Evolutionary conservation across 1,140 invertebrate genomes (phyloP).

Genomic region (Chironomus striatipennis): DNA sequence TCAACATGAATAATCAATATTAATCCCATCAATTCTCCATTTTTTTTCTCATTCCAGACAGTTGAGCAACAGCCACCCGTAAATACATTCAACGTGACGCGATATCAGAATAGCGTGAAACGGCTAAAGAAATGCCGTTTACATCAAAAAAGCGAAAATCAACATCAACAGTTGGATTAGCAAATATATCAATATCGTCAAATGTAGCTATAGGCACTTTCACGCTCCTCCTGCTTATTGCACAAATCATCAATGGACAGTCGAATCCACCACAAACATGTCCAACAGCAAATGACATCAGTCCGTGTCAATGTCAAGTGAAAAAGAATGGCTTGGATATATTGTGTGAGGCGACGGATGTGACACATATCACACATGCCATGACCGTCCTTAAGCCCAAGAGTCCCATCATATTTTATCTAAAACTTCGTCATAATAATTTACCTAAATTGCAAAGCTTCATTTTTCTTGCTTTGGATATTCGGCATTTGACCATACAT

Average conservation of each 20-base stretch:
- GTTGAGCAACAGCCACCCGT: background rate
- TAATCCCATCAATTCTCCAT: background rate
- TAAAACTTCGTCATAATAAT: conserved; percentile 75
- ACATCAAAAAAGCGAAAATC: conserved; percentile 2
- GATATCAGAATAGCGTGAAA: conserved; percentile 11
- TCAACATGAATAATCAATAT: too few relatives aligned
- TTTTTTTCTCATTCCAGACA: background rate
- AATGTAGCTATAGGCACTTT: background rate
- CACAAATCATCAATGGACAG: conserved; percentile 6
- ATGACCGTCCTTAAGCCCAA: conserved; percentile 68
- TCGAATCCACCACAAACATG: conserved; percentile 49
- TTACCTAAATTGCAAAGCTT: conserved; percentile 73
- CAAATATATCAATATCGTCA: background rate
- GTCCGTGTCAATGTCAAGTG: conserved; percentile 68
- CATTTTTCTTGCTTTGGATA: conserved; percentile 77
- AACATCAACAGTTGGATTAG: conserved; percentile 7
- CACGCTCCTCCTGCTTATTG: background rate
- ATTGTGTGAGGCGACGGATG: conserved; percentile 72
- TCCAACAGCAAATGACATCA: conserved; percentile 58
- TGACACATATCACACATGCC: conserved; percentile 57
- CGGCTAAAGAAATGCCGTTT: conserved; percentile 10
- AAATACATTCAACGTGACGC: background rate
- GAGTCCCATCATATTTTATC: conserved; percentile 70
- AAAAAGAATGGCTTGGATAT: conserved; percentile 82
- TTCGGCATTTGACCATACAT: conserved; percentile 76